Conservation (phyloP, 2,113 vertebrate genomes). For the Sigmodon hispidus region DNA sequence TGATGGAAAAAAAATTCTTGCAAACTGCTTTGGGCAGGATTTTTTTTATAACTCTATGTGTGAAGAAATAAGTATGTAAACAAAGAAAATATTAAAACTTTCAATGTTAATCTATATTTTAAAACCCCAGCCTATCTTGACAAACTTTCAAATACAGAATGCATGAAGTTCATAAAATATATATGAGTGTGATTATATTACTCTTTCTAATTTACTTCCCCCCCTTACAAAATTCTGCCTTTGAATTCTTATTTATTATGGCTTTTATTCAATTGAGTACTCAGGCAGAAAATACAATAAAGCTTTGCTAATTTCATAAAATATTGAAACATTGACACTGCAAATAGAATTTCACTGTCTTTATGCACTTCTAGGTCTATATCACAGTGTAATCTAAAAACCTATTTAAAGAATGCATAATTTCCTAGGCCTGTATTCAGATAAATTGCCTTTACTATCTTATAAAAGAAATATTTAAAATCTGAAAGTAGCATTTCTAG, state of each 20-base stretch:
- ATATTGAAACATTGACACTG: constrained; percentile 85
- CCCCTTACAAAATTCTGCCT: constrained; percentile 83
- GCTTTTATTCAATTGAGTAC: constrained; percentile 83
- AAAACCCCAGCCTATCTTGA: constrained; percentile 86
- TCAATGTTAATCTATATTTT: constrained; percentile 87
- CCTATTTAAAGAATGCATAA: constrained; percentile 77
- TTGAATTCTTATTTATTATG: constrained; percentile 87
- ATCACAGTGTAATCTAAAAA: constrained; percentile 84
- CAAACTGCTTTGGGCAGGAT: constrained; percentile 83
- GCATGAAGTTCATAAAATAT: constrained; percentile 87
- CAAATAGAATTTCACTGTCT: constrained; percentile 84
- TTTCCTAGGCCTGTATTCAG: constrained; percentile 46
- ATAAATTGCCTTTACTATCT: constrained; percentile 52
- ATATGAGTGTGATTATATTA: constrained; percentile 85
- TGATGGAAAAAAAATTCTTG: constrained; percentile 80
- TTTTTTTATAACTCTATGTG: constrained; percentile 82
- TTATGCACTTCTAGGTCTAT: constrained; percentile 79
- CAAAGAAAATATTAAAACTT: constrained; percentile 87
- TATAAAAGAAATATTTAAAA: constrained; percentile 40
- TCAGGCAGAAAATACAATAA: constrained; percentile 85
- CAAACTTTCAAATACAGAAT: constrained; percentile 86
- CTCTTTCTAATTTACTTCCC: constrained; percentile 86
- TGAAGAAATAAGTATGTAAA: constrained; percentile 84
- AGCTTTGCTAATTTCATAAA: constrained; percentile 87
- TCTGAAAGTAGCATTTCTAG: constrained; percentile 38